Evolutionary conservation across 2,797 vertebrate genomes (phyloP).

Genomic region (Ibycter americanus): DNA sequence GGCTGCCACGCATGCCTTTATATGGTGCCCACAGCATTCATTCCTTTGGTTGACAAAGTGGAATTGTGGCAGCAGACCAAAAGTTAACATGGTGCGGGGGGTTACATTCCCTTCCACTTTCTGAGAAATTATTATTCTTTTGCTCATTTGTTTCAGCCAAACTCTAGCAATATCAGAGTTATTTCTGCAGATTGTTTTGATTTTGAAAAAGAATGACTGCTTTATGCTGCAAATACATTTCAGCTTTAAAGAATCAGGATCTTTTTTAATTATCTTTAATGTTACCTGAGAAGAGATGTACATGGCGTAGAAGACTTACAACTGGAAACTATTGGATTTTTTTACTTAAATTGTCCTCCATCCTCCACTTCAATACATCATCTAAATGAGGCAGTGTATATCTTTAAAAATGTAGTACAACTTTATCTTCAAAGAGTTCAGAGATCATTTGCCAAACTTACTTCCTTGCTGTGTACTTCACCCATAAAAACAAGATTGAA

Average conservation of each 20-base stretch:
- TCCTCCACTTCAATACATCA: not conserved
- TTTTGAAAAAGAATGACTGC: slow-evolving; percentile 19
- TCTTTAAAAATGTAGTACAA: not conserved
- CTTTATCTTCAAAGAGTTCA: not conserved
- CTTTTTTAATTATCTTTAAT: slow-evolving; percentile 34
- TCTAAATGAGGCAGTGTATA: not conserved
- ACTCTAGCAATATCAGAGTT: not conserved
- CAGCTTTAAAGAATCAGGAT: slow-evolving; percentile 38
- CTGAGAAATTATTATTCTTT: slow-evolving; percentile 12
- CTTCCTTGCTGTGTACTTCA: not conserved
- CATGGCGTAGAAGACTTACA: not conserved
- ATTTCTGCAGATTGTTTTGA: slow-evolving; percentile 24
- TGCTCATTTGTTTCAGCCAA: not conserved
- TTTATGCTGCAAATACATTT: slow-evolving; percentile 43
- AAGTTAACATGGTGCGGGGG: not conserved
- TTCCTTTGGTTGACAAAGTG: slow-evolving; percentile 33
- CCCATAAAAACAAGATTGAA: not conserved
- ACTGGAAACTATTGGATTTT: not conserved
- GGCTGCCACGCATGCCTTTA: slow-evolving; percentile 21
- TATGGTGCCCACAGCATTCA: slow-evolving; percentile 5
- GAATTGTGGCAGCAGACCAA: not conserved
- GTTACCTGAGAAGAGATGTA: not conserved
- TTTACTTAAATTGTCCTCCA: not conserved
- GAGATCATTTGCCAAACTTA: not conserved
- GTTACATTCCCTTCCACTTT: not conserved